Evolutionary conservation across 1,140 invertebrate genomes (phyloP), one percentile per base, ranked within the genome.

Genomic region (Brachionus koreanus): DNA sequence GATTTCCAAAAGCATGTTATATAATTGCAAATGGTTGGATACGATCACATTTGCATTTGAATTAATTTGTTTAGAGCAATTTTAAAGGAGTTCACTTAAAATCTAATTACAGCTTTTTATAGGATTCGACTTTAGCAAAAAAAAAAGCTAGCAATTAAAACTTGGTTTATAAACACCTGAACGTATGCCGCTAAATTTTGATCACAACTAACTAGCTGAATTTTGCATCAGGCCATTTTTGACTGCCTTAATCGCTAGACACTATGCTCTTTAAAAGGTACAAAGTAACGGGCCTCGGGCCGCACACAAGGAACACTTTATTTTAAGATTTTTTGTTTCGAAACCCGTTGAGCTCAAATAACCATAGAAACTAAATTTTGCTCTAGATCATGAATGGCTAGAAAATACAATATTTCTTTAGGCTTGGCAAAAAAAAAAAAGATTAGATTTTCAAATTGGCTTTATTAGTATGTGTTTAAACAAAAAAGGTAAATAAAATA

Each of bases 331-430:
- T 16, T 7, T 6, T 19, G 19, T 57, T 57, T 57, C 16, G 49
- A 57, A 57, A 16, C 49, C 49, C 49, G 49, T 57, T 23, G 49
- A 57, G 49, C 49, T n/a, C 49, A 16, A 39, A 69, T 69, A 69
- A 69, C 65, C 65, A 69, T 69, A 39, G 65, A 69, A 69, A 69
- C 65, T 42, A 37, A 67, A 16, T 42, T 69, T 65, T 65, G 25
- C 33, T 65, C 35, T 69, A 69, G 65, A 69, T 69, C 65, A 69
- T 69, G 4, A 69, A 39, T 69, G 65, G 65, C 65, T 69, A 69
- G 35, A 69, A 69, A 69, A 16, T 69, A 69, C 65, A 69, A 69
- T 65, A 69, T 69, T 69, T 69, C 65, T 69, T 69, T 69, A 69
- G 65, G 65, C 65, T 69, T 69, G 65, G 65, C 65, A 69, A 69